These are phyloP conservation scores for Chaenodraco wilsoni DNA, from an alignment of 2,797 vertebrate genomes.

Conservation along the genomic window DNA sequence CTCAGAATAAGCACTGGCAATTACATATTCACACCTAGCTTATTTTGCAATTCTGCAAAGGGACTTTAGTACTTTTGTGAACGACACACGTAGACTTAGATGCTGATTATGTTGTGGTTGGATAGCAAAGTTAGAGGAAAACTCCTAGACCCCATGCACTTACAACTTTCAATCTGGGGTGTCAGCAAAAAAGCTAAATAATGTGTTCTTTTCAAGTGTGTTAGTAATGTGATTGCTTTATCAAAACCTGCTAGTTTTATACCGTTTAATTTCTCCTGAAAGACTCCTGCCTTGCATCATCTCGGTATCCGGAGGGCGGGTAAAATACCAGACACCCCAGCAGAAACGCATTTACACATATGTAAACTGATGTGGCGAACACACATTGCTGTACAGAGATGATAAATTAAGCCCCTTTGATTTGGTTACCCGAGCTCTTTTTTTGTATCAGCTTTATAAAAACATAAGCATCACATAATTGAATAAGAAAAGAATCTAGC, in stretches of 20 bases:
- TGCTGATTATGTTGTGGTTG: constrained; percentile 79
- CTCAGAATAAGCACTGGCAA: constrained; percentile 84
- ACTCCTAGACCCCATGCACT: constrained; percentile 66
- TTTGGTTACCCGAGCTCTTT: constrained; percentile 61
- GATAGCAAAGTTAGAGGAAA: constrained; percentile 78
- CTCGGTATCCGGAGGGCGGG: constrained; percentile 67
- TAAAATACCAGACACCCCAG: constrained; percentile 33
- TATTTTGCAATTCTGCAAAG: constrained; percentile 83
- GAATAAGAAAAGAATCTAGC: constrained; percentile 77
- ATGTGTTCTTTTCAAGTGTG: constrained; percentile 75
- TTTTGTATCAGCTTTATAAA: constrained; percentile 68
- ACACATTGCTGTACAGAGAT: constrained; percentile 54
- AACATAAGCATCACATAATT: constrained; percentile 77
- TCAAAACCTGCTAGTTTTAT: constrained; percentile 79
- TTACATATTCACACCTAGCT: constrained; percentile 86
- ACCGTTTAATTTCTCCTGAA: constrained; percentile 75
- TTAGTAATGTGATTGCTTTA: constrained; percentile 79
- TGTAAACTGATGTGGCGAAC: constrained; percentile 59
- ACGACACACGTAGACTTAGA: constrained; percentile 59
- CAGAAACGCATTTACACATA: constrained; percentile 58
- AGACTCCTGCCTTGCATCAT: constrained; percentile 55
- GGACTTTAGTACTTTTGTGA: constrained; percentile 65
- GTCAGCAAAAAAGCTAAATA: constrained; percentile 83
- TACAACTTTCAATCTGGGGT: constrained; percentile 75
- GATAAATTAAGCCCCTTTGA: constrained; percentile 74